Base-by-base conservation (phyloP, 2,113 vertebrate genomes). In the Myocastor coypus region DNA sequence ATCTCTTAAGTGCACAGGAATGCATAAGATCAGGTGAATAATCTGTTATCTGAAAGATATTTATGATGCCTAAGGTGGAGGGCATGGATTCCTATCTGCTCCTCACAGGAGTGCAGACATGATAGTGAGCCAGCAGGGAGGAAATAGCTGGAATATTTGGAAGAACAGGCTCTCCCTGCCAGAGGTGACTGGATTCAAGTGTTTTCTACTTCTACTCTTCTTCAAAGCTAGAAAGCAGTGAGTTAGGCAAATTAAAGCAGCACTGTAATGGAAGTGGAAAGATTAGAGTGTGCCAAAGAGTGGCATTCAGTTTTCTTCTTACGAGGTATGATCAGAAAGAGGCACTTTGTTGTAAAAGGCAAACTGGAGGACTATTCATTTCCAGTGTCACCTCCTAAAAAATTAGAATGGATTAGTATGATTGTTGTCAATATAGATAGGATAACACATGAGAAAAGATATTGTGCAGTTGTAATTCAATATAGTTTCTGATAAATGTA, bases 41-140 rank as follows among this genome's bases (percentile, higher is more conserved):
- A 93, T 98, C 97, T 97, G 91, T 97, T 98, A 98, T 97, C 96
- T 94, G 92, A 96, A 95, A 97, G 92, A 94, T 98, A 83, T 97
- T 97, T 97, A 97, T 2, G 97, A 97, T 95, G 91, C 83, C 85
- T 91, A 34, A 92, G 98, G 96, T 97, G 93, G 92, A 97, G 93
- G 94, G 78, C 93, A 73, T 57, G 94, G 95, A 95, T 97, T 98
- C 96, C 73, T 98, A 97, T 95, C 97, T 98, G 3, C 68, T 91
- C 92, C 95, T 97, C 96, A 97, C 95, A 97, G 96, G 88, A 97
- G 97, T 88, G 93, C 83, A 95, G 92, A 93, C 93, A 69, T 1
- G 85, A 90, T 81, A 82, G 83, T 46, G 83, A 92, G 91, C 30
- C 55, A 97, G 95, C 92, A 77, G 96, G 97, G 94, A 97, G 96